Conservation (phyloP, 2,888 invertebrate genomes). For the Hirtodrosophila trivittata region DNA sequence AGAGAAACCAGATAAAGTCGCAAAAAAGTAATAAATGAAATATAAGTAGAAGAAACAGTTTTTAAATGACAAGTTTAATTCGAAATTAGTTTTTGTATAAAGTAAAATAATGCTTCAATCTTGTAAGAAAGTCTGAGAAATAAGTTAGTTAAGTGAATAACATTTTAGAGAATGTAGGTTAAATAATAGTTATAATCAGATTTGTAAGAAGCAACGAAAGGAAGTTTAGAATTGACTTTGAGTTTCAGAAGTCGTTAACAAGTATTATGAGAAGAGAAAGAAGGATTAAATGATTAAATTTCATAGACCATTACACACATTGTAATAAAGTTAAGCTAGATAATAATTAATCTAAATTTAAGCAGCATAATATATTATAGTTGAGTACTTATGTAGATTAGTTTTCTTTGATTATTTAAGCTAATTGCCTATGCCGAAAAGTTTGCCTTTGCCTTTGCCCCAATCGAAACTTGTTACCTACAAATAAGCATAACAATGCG, state of each 20-base stretch:
- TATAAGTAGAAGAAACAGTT: background rate
- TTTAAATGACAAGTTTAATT: too few relatives aligned
- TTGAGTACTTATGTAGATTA: constrained; percentile 2
- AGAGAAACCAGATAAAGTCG: too few relatives aligned
- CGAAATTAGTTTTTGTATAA: too few relatives aligned
- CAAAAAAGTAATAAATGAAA: too few relatives aligned
- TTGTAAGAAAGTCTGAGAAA: background rate
- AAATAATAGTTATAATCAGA: too few relatives aligned
- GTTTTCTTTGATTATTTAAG: constrained; percentile 22
- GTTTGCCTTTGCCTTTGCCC: constrained; percentile 25
- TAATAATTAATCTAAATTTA: constrained; percentile 26
- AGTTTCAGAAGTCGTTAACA: constrained; percentile 9
- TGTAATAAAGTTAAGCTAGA: constrained; percentile 5
- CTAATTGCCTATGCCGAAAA: constrained; percentile 31
- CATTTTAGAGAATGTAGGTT: too few relatives aligned
- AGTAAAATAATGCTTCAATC: too few relatives aligned
- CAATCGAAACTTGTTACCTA: constrained; percentile 30
- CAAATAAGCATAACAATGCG: constrained; percentile 38
- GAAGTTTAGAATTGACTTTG: constrained; percentile 3
- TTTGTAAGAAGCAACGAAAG: background rate
- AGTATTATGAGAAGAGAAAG: constrained; percentile 34
- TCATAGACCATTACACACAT: background rate
- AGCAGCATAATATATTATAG: constrained; percentile 16
- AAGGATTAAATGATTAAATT: background rate
- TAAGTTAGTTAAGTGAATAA: too few relatives aligned